A percentile compares a stretch with the other conserved stretches of the same genome.
Evolutionary conservation across 2,888 invertebrate genomes (phyloP).

Genomic region (Zygaena filipendulae): DNA sequence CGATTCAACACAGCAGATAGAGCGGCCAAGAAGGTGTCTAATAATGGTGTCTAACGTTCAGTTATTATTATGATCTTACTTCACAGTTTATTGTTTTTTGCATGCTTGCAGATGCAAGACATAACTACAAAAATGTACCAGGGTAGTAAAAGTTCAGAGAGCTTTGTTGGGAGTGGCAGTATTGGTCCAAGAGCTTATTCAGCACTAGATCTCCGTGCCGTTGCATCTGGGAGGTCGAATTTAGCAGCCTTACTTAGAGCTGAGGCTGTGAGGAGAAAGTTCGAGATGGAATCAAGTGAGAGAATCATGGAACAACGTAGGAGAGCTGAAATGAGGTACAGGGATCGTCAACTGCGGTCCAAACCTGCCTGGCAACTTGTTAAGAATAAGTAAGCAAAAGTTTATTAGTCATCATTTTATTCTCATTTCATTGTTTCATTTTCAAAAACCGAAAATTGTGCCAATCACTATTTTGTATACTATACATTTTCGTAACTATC

Average conservation of each 20-base stretch:
- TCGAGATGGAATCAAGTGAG: slow-evolving; percentile 71
- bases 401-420: no score
- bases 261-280: slow-evolving; percentile 69
- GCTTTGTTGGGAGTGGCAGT: slow-evolving; percentile 25
- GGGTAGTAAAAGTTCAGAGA: slow-evolving; percentile 40
- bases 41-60: slow-evolving; percentile 1
- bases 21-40: slow-evolving; percentile 47
- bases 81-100: neutral
- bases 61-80: neutral
- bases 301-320: slow-evolving; percentile 70
- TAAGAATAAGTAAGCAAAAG: slow-evolving; percentile 68
- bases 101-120: slow-evolving; percentile 39
- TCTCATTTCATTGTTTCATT: neutral
- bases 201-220: slow-evolving; percentile 45
- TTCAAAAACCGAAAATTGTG: no score
- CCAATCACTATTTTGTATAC: no score
- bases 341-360: slow-evolving; percentile 68
- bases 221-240: slow-evolving; percentile 65
- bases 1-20: slow-evolving; percentile 61
- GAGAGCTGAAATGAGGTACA: slow-evolving; percentile 66
- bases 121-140: slow-evolving; percentile 45
- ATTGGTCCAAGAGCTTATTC: slow-evolving; percentile 47
- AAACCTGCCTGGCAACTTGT: slow-evolving; percentile 79
- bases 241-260: slow-evolving; percentile 75
- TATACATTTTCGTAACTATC: no score